Conservation (phyloP, 2,113 vertebrate species). For the Trematocara macrostoma region DNA sequence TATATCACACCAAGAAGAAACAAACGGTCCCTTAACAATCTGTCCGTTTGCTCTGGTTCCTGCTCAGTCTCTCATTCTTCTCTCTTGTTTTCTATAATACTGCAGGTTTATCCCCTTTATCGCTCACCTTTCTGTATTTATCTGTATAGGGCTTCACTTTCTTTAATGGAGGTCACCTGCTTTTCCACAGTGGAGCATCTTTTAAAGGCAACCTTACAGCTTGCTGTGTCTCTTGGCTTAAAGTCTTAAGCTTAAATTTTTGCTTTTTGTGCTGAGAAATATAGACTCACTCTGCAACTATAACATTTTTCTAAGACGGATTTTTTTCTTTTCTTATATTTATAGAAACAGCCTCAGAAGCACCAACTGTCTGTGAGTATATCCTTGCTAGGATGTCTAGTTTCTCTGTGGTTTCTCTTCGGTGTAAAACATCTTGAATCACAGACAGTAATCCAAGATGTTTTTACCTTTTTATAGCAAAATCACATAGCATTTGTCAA, state of each 20-base stretch:
- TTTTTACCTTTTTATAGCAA: background rate
- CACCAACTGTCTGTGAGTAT: background rate
- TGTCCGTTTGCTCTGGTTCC: background rate
- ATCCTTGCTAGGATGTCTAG: background rate
- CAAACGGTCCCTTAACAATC: background rate
- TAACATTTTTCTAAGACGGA: background rate
- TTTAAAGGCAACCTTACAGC: constrained; percentile 5
- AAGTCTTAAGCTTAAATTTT: background rate
- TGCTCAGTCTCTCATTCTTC: background rate
- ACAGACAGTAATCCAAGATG: background rate
- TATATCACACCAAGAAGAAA: constrained; percentile 23
- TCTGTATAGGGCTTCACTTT: constrained; percentile 4
- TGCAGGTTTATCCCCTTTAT: constrained; percentile 40
- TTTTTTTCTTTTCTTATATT: background rate
- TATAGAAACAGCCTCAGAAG: background rate
- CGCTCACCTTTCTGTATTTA: constrained; percentile 36
- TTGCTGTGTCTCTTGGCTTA: background rate
- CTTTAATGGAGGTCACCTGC: constrained; percentile 38
- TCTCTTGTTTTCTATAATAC: background rate
- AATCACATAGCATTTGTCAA: accelerated
- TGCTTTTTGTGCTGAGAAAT: background rate
- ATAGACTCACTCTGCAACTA: background rate
- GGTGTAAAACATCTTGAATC: background rate
- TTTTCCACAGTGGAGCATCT: constrained; percentile 12
- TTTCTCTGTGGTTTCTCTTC: background rate